Evolutionary conservation across 2,888 invertebrate genomes (phyloP).

Genomic region (Nasonia oneida): DNA sequence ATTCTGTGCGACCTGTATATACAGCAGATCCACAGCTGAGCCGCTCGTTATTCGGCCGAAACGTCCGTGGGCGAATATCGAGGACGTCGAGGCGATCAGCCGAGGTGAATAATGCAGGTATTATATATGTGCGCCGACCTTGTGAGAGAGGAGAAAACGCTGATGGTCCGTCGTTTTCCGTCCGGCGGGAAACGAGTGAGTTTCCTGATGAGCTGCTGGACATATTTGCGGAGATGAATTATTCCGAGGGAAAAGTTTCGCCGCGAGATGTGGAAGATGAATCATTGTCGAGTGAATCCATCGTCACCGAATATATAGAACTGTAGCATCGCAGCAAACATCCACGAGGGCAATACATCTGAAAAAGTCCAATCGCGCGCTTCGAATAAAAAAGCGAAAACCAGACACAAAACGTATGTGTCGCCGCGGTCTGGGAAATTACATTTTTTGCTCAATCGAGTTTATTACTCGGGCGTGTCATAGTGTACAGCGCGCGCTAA

Average conservation of each 20-base stretch:
- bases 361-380: neutral
- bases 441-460: constrained; percentile 13
- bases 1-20: neutral
- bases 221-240: neutral
- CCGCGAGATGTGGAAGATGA: neutral
- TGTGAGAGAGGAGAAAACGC: neutral
- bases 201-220: neutral
- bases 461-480: constrained; percentile 9
- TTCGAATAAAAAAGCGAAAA: neutral
- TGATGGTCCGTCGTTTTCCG: neutral
- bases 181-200: neutral
- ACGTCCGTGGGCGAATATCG: neutral
- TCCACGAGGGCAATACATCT: neutral
- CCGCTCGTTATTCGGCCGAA: constrained; percentile 16
- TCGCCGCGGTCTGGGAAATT: neutral
- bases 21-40: neutral
- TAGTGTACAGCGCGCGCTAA: neutral
- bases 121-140: neutral
- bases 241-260: neutral
- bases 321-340: too few relatives aligned
- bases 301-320: too few relatives aligned
- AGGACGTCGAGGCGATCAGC: neutral
- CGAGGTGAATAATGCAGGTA: neutral
- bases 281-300: too few relatives aligned
- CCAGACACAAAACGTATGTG: neutral